These are phyloP conservation scores for Ophiothrix spiculata DNA, from an alignment of 35 echinoderm and acorn worm genomes.

Conservation along the genomic window DNA sequence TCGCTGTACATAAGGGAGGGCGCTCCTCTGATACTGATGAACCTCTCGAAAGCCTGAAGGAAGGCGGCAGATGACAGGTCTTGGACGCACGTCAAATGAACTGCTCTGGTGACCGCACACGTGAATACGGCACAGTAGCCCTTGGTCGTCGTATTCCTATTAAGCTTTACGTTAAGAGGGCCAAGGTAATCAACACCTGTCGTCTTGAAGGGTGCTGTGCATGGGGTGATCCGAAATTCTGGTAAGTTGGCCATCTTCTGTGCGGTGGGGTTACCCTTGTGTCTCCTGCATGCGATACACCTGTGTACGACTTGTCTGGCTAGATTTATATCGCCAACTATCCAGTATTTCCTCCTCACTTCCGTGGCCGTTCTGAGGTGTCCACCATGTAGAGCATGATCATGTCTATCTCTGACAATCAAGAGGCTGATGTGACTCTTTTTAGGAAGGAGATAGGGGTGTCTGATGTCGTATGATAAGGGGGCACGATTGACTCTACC, in stretches of 20 bases:
- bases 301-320: slow-evolving; percentile 43
- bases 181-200: slow-evolving; percentile 75
- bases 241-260: slow-evolving; percentile 72
- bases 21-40: slow-evolving; percentile 67
- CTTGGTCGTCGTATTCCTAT: slow-evolving; percentile 66
- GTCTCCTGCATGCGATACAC: slow-evolving; percentile 50
- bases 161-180: slow-evolving; percentile 69
- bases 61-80: slow-evolving; percentile 69
- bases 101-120: slow-evolving; percentile 71
- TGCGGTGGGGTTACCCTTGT: slow-evolving; percentile 39
- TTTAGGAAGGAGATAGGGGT: slow-evolving; percentile 63
- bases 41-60: slow-evolving; percentile 68
- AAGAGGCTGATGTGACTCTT: slow-evolving; percentile 59
- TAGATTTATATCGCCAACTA: slow-evolving; percentile 37
- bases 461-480: slow-evolving; percentile 46
- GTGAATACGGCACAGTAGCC: slow-evolving; percentile 78
- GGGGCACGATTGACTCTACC: slow-evolving; percentile 49
- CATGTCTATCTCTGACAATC: slow-evolving; percentile 58
- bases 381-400: slow-evolving; percentile 52
- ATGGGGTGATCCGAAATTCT: slow-evolving; percentile 46
- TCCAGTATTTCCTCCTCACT: slow-evolving; percentile 58
- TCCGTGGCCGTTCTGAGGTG: slow-evolving; percentile 61
- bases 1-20: slow-evolving; percentile 57
- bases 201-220: slow-evolving; percentile 59
- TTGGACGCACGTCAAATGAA: slow-evolving; percentile 69